Evolutionary conservation across 2,888 invertebrate genomes (phyloP).

Genomic region (Drosophila paranaensis): DNA sequence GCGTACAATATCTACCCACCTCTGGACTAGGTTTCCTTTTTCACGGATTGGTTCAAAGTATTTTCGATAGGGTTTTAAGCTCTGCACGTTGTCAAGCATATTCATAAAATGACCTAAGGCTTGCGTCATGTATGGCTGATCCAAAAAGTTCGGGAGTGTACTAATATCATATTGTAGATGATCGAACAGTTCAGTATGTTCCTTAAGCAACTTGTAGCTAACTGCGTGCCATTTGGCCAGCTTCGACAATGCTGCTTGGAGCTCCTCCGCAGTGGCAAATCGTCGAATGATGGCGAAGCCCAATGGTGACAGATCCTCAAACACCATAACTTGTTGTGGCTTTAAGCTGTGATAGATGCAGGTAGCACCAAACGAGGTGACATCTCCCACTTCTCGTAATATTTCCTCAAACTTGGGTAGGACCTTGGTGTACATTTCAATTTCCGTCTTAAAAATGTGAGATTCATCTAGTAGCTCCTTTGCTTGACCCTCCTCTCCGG

Average conservation of each 20-base stretch:
- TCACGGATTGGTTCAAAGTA: conserved; percentile 49
- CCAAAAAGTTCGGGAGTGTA: not conserved
- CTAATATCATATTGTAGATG: not conserved
- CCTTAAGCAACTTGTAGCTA: conserved; percentile 9
- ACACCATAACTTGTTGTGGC: not conserved
- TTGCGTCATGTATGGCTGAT: conserved; percentile 36
- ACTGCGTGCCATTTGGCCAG: conserved; percentile 13
- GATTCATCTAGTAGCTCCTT: not conserved
- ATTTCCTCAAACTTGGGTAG: conserved; percentile 1
- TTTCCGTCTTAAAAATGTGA: conserved; percentile 4
- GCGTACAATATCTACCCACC: conserved; percentile 17
- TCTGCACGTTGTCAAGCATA: conserved; percentile 23
- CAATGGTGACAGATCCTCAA: conserved; percentile 1
- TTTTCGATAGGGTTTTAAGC: conserved; percentile 47
- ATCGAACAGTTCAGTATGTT: not conserved
- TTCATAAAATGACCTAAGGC: conserved; percentile 33
- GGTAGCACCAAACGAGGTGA: not conserved
- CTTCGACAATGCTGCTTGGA: conserved; percentile 2
- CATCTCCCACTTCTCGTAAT: not conserved
- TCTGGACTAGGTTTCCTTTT: conserved; percentile 29
- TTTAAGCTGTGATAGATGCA: conserved; percentile 8
- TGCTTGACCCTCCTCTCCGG: not conserved
- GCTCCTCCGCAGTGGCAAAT: not conserved
- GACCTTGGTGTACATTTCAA: not conserved
- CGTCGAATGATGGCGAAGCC: conserved; percentile 9